phyloP scores from a whole-genome alignment of 2,113 vertebrate species.

The Python bivittatus region DNA sequence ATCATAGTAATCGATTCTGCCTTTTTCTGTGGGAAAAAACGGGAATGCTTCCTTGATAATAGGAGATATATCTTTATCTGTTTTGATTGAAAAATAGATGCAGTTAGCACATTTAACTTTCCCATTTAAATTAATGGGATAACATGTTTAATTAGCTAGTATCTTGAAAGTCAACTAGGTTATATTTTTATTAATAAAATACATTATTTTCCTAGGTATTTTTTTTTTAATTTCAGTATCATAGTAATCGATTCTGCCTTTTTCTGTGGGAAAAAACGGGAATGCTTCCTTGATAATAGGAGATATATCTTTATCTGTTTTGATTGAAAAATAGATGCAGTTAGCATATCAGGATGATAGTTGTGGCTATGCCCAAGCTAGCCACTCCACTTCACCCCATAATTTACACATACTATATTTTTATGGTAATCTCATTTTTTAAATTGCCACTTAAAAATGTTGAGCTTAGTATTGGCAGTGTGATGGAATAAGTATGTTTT shows the following conservation, averaged over 20 bases:
- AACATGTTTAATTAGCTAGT: background rate
- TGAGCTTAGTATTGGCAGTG: conserved; percentile 49
- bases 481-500: conserved; percentile 22
- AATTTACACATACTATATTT: conserved; percentile 57
- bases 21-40: conserved; percentile 1
- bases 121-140: background rate
- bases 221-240: background rate
- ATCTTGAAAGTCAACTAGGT: background rate
- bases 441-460: conserved; percentile 51
- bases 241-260: background rate
- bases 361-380: conserved; percentile 33
- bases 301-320: conserved; percentile 45
- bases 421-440: conserved; percentile 39
- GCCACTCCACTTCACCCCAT: conserved; percentile 37
- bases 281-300: conserved; percentile 18
- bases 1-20: background rate
- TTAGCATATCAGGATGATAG: conserved; percentile 39
- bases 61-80: conserved; percentile 45
- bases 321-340: background rate
- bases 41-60: conserved; percentile 16
- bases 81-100: background rate
- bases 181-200: background rate
- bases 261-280: conserved; percentile 12
- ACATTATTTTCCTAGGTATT: background rate
- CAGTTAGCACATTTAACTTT: background rate